Conservation (phyloP, 2,888 invertebrate genomes). For the Andrena bicolor region DNA sequence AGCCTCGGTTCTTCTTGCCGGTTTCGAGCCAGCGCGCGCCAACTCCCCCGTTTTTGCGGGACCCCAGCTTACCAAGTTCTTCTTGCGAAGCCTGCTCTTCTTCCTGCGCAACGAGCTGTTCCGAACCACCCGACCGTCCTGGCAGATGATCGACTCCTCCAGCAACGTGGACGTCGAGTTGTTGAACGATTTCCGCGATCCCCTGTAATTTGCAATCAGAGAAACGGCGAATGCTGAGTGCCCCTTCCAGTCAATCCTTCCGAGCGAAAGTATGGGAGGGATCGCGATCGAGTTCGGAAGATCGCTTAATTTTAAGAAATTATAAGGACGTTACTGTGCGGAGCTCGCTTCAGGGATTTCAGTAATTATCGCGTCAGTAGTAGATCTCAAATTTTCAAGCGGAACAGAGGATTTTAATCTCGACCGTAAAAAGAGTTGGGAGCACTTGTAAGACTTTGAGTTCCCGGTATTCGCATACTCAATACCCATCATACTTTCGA, state of each 20-base stretch:
- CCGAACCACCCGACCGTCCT: slow-evolving; percentile 82
- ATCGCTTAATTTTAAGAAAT: too few relatives aligned
- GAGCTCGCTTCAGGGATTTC: too few relatives aligned
- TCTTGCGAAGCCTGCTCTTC: slow-evolving; percentile 85
- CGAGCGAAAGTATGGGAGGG: background rate
- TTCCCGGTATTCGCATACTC: too few relatives aligned
- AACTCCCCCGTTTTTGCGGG: background rate
- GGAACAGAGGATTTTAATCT: too few relatives aligned
- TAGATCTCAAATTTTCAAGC: too few relatives aligned
- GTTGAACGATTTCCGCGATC: slow-evolving; percentile 80
- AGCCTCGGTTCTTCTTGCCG: background rate
- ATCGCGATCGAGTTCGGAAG: too few relatives aligned
- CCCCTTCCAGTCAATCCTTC: background rate
- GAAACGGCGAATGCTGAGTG: background rate
- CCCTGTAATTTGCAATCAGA: slow-evolving; percentile 66
- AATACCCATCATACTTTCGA: too few relatives aligned
- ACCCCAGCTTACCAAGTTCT: slow-evolving; percentile 81
- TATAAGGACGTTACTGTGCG: too few relatives aligned
- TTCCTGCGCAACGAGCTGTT: slow-evolving; percentile 85
- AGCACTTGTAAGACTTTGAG: too few relatives aligned
- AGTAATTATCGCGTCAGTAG: too few relatives aligned
- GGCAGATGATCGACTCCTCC: slow-evolving; percentile 83
- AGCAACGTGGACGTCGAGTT: slow-evolving; percentile 87
- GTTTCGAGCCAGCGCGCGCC: background rate
- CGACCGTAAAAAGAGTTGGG: too few relatives aligned